Conservation (phyloP, 2,888 invertebrate genomes). For the Idaea biselata region DNA sequence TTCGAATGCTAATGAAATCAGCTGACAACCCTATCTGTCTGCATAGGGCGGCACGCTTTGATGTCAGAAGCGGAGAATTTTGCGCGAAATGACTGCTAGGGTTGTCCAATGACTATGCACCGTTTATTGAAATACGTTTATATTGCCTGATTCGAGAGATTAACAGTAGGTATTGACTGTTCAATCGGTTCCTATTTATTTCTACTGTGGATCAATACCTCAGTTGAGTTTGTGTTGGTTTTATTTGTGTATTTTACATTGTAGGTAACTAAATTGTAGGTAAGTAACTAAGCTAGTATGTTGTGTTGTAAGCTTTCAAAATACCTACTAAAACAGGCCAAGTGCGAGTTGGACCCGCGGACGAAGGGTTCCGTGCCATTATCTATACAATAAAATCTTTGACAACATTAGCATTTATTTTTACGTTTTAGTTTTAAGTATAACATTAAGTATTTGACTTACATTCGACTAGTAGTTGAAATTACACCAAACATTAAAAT, state of each 20-base stretch:
- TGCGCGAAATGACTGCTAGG: conserved; percentile 59
- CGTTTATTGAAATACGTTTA: conserved; percentile 64
- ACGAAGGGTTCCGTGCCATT: no score
- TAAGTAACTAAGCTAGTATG: no score
- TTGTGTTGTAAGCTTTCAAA: no score
- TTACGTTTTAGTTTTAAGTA: no score
- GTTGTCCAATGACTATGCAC: conserved; percentile 41
- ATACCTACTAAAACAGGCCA: no score
- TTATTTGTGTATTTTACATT: neutral
- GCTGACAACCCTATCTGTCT: conserved; percentile 30
- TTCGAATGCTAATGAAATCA: neutral
- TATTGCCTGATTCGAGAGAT: conserved; percentile 54
- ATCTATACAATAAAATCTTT: no score
- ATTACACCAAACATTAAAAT: no score
- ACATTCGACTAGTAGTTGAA: no score
- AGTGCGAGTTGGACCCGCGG: no score
- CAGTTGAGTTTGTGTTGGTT: conserved; percentile 10
- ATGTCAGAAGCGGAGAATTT: conserved; percentile 53
- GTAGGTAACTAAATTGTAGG: no score
- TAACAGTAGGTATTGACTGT: conserved; percentile 26
- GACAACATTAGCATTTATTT: no score
- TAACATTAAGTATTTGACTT: no score
- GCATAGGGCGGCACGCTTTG: conserved; percentile 42
- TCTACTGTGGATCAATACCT: neutral
- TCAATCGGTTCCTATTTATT: conserved; percentile 17